Evolutionary conservation across 2,888 invertebrate species (phyloP).

Genomic region (Nephrocerus scutellatus): DNA sequence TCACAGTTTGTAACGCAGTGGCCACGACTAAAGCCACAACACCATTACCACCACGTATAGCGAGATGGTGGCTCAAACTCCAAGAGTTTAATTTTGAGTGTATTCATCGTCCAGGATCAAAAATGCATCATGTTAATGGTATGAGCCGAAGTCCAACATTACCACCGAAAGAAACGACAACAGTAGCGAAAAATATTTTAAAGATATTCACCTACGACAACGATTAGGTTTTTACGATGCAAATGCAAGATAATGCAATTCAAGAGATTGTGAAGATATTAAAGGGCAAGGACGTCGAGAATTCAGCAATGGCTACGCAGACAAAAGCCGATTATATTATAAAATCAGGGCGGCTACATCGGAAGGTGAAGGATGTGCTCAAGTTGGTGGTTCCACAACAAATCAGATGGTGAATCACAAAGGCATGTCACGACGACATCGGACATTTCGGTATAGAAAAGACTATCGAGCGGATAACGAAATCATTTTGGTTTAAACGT

Average conservation of each 20-base stretch:
- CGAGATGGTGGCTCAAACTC: conserved; percentile 5
- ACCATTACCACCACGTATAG: conserved; percentile 1
- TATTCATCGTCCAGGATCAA: conserved; percentile 1
- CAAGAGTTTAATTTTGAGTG: conserved; percentile 5
- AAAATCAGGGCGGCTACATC: not conserved
- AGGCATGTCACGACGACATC: conserved; percentile 7
- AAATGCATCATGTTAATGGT: conserved; percentile 7
- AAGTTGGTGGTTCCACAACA: conserved; percentile 3
- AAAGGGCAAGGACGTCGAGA: not conserved
- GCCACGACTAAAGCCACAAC: not conserved
- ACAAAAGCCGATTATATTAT: not conserved
- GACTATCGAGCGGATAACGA: not conserved
- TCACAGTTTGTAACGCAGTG: conserved; percentile 11
- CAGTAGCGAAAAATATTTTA: not conserved
- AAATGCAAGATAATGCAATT: not conserved
- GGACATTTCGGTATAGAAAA: conserved; percentile 7
- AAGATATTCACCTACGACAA: not conserved
- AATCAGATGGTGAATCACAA: conserved; percentile 6
- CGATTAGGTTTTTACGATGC: not conserved
- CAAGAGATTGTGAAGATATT: not conserved
- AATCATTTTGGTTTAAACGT: conserved; percentile 19
- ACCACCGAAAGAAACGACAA: not conserved
- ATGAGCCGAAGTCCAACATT: conserved; percentile 4
- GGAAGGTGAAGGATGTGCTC: not conserved
- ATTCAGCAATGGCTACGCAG: not conserved